Percentiles rank a stretch among this genome's conserved stretches.
phyloP scores from a whole-genome alignment of 2,888 invertebrate species.

The Catocala fraxini region DNA sequence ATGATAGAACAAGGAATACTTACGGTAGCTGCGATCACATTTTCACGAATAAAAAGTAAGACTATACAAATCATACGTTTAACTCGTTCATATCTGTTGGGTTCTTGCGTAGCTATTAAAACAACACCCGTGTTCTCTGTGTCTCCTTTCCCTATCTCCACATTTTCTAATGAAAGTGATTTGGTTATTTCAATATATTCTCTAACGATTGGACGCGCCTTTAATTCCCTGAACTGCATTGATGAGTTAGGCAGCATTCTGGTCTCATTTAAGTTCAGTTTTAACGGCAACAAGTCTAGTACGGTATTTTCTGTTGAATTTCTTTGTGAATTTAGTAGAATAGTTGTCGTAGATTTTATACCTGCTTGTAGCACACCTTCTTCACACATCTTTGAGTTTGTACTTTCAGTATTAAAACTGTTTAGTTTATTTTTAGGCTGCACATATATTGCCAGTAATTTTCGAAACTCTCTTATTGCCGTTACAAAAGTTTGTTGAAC shows the following conservation, averaged over 20 bases:
- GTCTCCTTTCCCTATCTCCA: not conserved
- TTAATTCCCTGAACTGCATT: not conserved
- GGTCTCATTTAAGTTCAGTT: not conserved
- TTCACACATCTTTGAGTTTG: too few relatives aligned
- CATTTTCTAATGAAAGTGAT: not conserved
- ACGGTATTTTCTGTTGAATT: too few relatives aligned
- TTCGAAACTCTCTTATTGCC: not conserved
- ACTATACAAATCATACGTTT: not conserved
- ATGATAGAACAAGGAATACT: not conserved
- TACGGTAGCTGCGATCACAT: not conserved
- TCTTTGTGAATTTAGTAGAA: too few relatives aligned
- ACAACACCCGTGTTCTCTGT: not conserved
- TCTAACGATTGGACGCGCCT: not conserved
- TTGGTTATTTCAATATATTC: not conserved
- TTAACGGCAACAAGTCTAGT: not conserved
- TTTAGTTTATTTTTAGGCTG: not conserved
- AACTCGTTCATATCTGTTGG: not conserved
- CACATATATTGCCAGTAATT: constrained; percentile 1
- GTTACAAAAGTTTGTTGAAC: not conserved
- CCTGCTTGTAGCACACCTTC: too few relatives aligned
- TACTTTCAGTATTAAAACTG: too few relatives aligned
- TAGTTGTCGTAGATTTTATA: too few relatives aligned
- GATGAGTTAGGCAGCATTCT: not conserved
- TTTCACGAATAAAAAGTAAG: not conserved
- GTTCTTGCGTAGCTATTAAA: not conserved